Conservation (phyloP, 2,888 invertebrate genomes). For the Hemaris fuciformis region DNA sequence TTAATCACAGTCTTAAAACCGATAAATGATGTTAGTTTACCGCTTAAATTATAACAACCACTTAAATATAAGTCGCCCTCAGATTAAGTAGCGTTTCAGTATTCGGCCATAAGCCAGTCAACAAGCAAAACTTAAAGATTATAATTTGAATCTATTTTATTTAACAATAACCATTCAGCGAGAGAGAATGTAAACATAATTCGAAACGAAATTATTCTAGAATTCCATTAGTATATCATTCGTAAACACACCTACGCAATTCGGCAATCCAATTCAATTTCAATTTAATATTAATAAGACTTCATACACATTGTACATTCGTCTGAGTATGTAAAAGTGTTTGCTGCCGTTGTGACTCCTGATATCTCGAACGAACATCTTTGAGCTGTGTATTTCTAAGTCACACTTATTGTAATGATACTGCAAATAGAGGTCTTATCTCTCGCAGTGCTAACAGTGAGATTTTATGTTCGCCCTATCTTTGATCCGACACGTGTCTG, state of each 20-base stretch:
- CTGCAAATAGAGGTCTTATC: background rate
- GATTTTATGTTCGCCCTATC: background rate
- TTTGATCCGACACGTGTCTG: background rate
- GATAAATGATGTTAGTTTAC: no score
- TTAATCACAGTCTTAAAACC: no score
- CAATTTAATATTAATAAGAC: no score
- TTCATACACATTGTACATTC: slow-evolving; percentile 36
- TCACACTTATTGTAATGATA: slow-evolving; percentile 30
- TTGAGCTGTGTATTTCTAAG: slow-evolving; percentile 23
- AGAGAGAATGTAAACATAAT: background rate
- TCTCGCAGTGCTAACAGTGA: background rate
- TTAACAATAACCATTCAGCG: background rate
- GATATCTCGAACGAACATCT: slow-evolving; percentile 40
- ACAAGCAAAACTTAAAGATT: background rate
- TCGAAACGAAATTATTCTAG: background rate
- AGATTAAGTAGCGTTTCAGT: no score
- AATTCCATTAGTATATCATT: background rate
- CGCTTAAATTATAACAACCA: no score
- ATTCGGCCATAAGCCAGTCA: no score
- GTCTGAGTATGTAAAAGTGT: slow-evolving; percentile 32
- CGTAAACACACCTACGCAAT: background rate
- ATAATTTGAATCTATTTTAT: background rate
- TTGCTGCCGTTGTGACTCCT: slow-evolving; percentile 34
- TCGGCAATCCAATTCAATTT: no score
- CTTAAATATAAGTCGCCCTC: no score